phyloP scores from a whole-genome alignment of 2,888 invertebrate species.

The Carabus problematicus region DNA sequence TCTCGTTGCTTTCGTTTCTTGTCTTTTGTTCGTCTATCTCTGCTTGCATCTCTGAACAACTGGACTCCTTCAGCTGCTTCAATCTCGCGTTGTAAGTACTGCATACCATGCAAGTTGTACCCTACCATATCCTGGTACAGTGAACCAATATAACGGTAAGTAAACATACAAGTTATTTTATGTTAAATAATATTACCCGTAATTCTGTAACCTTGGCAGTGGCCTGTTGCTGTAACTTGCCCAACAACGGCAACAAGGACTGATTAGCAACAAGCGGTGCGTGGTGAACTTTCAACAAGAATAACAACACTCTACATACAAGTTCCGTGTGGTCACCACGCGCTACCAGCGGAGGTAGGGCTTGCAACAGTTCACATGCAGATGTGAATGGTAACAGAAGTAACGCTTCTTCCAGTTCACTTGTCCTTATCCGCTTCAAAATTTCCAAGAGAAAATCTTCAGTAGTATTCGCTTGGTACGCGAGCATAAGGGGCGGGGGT shows the following conservation, averaged over 20 bases:
- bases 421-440: conserved; percentile 79
- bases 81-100: conserved; percentile 75
- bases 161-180: no score
- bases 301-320: conserved; percentile 76
- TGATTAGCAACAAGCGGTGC: conserved; percentile 79
- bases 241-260: conserved; percentile 70
- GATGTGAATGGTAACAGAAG: conserved; percentile 83
- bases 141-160: conserved; percentile 37
- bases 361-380: conserved; percentile 78
- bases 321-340: conserved; percentile 79
- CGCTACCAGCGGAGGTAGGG: conserved; percentile 72
- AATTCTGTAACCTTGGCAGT: conserved; percentile 65
- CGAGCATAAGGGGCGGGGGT: conserved; percentile 83
- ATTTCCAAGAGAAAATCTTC: conserved; percentile 85
- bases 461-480: conserved; percentile 74
- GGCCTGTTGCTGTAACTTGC: conserved; percentile 69
- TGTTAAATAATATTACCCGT: no score
- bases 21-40: conserved; percentile 68
- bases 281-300: conserved; percentile 78
- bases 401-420: conserved; percentile 91
- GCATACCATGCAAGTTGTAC: conserved; percentile 83
- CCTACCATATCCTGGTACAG: conserved; percentile 80
- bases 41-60: conserved; percentile 79
- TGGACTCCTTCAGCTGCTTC: conserved; percentile 78
- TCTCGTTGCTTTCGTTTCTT: conserved; percentile 69